These are phyloP conservation scores for Sinopyrophorus schimmeli DNA, from an alignment of 2,888 invertebrate genomes.

Conservation along the genomic window DNA sequence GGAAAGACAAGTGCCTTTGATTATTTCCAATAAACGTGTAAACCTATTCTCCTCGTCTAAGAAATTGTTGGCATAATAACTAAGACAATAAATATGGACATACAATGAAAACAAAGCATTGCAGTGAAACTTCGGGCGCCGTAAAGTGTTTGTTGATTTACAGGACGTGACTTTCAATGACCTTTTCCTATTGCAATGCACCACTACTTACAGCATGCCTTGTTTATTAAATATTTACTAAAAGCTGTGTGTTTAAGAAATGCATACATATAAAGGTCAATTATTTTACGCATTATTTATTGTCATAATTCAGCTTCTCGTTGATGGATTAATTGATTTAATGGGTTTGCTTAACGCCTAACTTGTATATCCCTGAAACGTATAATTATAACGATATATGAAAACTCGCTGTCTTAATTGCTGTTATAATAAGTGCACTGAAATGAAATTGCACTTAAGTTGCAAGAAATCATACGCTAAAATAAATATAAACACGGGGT, in stretches of 20 bases:
- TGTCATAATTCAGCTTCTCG: conserved; percentile 8
- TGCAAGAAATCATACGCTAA: too few species aligned
- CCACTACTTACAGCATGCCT: conserved; percentile 1
- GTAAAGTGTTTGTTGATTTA: conserved; percentile 13
- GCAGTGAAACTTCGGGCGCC: conserved; percentile 15
- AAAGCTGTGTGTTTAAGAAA: conserved; percentile 4
- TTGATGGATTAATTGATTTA: conserved; percentile 14
- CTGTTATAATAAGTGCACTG: too few species aligned
- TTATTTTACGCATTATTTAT: conserved; percentile 5
- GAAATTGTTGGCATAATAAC: too few species aligned
- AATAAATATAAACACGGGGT: too few species aligned
- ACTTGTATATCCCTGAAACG: not conserved
- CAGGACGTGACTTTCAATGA: conserved; percentile 14
- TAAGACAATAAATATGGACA: conserved; percentile 6
- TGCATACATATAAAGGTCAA: conserved; percentile 5
- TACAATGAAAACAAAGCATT: conserved; percentile 6
- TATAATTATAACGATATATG: conserved; percentile 5
- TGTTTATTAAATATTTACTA: conserved; percentile 2
- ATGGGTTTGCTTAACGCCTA: conserved; percentile 14
- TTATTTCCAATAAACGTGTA: too few species aligned
- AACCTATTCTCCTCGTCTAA: too few species aligned
- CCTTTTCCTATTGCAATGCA: conserved; percentile 7
- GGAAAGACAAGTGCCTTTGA: too few species aligned
- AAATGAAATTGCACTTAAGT: too few species aligned
- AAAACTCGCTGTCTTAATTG: too few species aligned